Conservation (phyloP, 2,113 vertebrate species). For the Fregetta grallaria region DNA sequence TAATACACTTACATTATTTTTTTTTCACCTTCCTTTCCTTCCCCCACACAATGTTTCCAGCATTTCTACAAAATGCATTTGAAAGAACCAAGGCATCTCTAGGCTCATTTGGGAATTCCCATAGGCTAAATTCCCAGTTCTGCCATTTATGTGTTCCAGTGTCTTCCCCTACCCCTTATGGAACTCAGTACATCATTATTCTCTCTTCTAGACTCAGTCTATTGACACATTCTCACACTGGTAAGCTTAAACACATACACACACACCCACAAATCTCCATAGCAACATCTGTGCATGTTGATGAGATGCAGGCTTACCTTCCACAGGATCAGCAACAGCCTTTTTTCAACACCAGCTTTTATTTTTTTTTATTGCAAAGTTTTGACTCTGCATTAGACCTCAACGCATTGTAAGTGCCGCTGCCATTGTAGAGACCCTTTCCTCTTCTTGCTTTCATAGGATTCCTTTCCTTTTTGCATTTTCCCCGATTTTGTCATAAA, state of each 20-base stretch:
- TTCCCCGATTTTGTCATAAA: neutral
- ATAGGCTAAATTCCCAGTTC: neutral
- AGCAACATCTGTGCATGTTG: constrained; percentile 61
- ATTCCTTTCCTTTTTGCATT: neutral
- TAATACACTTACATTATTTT: neutral
- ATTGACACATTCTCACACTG: constrained; percentile 55
- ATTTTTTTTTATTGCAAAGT: neutral
- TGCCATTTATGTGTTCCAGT: neutral
- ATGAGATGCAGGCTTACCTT: constrained; percentile 38
- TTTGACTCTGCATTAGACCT: neutral
- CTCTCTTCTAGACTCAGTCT: constrained; percentile 9
- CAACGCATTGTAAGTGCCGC: neutral
- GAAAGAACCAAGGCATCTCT: neutral
- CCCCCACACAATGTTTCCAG: neutral
- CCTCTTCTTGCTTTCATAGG: neutral
- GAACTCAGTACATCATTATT: neutral
- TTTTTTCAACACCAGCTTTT: neutral
- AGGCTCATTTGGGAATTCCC: neutral
- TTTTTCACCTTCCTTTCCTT: neutral
- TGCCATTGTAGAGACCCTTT: neutral
- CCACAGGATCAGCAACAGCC: neutral
- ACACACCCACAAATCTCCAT: constrained; percentile 60
- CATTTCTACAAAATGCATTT: neutral
- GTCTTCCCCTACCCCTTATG: neutral
- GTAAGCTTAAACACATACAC: constrained; percentile 44